A percentile compares a stretch with the other conserved stretches of the same genome.
Conservation (phyloP, 2,113 vertebrate species). For the Ciconia maguari region DNA sequence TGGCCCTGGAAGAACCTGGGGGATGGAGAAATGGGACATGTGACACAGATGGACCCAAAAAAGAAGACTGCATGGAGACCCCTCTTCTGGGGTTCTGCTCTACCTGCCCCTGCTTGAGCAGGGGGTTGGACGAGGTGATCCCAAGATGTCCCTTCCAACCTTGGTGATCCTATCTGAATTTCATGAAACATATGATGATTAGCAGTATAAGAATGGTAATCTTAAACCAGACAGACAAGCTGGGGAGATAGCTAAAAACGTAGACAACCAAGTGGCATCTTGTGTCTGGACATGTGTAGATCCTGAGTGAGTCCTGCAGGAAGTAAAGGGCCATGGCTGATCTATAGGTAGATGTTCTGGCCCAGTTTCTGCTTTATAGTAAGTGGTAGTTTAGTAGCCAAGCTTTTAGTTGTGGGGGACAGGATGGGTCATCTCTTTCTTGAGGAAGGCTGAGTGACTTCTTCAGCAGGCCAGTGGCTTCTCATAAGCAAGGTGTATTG, state of each 20-base stretch:
- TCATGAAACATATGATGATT: not conserved
- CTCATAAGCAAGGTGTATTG: not conserved
- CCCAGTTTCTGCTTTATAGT: not conserved
- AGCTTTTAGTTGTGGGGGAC: not conserved
- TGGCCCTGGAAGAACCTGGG: not conserved
- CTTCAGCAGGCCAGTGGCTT: not conserved
- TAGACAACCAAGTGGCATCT: no score
- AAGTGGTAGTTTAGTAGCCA: not conserved
- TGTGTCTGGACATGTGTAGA: not conserved
- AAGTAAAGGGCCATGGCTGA: not conserved
- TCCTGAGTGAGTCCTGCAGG: not conserved
- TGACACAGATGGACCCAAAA: accelerated
- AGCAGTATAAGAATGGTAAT: not conserved
- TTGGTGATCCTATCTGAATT: not conserved
- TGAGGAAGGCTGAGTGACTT: not conserved
- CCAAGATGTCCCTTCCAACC: not conserved
- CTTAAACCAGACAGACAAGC: not conserved
- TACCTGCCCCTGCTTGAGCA: not conserved
- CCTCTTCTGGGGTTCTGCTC: not conserved
- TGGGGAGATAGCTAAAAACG: not conserved
- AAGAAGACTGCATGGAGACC: not conserved
- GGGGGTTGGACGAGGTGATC: not conserved
- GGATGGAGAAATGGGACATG: not conserved
- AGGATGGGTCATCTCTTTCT: not conserved
- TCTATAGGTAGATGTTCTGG: not conserved